Conservation (phyloP, 2,113 vertebrate species). For the Protobothrops mucrosquamatus region DNA sequence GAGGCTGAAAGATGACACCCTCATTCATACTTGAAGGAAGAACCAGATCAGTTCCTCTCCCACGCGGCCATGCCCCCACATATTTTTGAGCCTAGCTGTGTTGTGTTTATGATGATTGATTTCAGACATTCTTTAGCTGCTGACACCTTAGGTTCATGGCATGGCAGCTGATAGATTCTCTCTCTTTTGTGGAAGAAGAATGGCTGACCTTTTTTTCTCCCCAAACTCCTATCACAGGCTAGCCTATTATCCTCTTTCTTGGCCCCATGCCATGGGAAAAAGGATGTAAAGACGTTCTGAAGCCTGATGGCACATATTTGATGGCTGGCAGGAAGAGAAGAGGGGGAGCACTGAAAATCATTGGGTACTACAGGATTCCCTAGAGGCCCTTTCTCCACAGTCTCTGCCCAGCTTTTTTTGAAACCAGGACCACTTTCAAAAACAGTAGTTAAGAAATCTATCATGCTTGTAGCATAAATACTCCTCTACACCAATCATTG, state of each 20-base stretch:
- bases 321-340: background rate
- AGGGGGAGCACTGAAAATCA: slow-evolving; percentile 53
- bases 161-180: slow-evolving; percentile 56
- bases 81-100: slow-evolving; percentile 5
- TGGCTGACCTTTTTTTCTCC: slow-evolving; percentile 56
- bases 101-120: slow-evolving; percentile 32
- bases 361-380: slow-evolving; percentile 36
- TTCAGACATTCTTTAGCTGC: slow-evolving; percentile 33
- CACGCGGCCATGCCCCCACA: background rate
- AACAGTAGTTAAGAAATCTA: slow-evolving; percentile 52
- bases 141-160: background rate
- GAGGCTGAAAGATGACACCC: slow-evolving; percentile 15
- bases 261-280: slow-evolving; percentile 62
- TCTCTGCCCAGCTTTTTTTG: slow-evolving; percentile 3
- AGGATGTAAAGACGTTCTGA: slow-evolving; percentile 30
- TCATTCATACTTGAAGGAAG: slow-evolving; percentile 30
- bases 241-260: slow-evolving; percentile 37
- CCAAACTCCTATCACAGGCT: slow-evolving; percentile 39
- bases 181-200: slow-evolving; percentile 60
- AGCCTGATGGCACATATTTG: slow-evolving; percentile 42
- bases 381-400: background rate
- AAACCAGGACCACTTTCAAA: slow-evolving; percentile 40
- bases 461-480: slow-evolving; percentile 21
- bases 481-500: slow-evolving; percentile 54
- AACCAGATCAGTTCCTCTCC: background rate